These are phyloP conservation scores for Centropristis striata DNA, from an alignment of 2,113 vertebrate genomes.

Conservation along the genomic window DNA sequence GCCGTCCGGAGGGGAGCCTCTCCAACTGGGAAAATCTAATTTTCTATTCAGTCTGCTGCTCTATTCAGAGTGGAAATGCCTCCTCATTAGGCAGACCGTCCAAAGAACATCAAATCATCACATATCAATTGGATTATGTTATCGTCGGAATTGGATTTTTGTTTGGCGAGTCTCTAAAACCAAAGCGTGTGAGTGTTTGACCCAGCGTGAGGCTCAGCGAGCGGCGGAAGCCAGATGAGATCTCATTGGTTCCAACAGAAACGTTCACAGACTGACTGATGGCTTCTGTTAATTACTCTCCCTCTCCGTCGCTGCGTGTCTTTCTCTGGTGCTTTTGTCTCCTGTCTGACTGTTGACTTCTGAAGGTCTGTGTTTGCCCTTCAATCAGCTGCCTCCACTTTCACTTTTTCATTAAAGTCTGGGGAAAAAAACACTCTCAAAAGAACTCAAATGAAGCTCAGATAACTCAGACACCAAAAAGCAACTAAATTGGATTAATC, in stretches of 20 bases:
- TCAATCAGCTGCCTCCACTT: constrained; percentile 20
- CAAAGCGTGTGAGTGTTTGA: constrained; percentile 19
- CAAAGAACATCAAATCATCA: constrained; percentile 45
- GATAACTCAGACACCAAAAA: constrained; percentile 14
- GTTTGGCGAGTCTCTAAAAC: constrained; percentile 32
- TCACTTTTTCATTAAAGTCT: constrained; percentile 25
- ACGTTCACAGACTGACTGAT: no score
- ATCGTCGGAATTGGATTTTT: constrained; percentile 47
- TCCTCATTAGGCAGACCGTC: constrained; percentile 40
- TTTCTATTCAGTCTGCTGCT: constrained; percentile 37
- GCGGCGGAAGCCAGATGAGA: constrained; percentile 6
- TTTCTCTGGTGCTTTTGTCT: constrained; percentile 37
- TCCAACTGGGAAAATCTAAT: constrained; percentile 34
- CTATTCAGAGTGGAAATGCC: constrained; percentile 38
- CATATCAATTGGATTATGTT: constrained; percentile 36
- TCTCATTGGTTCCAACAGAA: no score
- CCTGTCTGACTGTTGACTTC: constrained; percentile 22
- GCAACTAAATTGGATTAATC: constrained; percentile 40
- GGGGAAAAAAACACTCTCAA: constrained; percentile 8
- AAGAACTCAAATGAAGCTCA: constrained; percentile 31
- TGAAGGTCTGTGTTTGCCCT: constrained; percentile 47
- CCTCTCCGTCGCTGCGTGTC: neutral
- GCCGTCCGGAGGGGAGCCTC: neutral
- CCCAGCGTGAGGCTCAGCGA: neutral
- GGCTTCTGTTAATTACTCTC: constrained; percentile 34